phyloP scores from a whole-genome alignment of 2,797 vertebrate genomes.

The Dicrostonyx torquatus region DNA sequence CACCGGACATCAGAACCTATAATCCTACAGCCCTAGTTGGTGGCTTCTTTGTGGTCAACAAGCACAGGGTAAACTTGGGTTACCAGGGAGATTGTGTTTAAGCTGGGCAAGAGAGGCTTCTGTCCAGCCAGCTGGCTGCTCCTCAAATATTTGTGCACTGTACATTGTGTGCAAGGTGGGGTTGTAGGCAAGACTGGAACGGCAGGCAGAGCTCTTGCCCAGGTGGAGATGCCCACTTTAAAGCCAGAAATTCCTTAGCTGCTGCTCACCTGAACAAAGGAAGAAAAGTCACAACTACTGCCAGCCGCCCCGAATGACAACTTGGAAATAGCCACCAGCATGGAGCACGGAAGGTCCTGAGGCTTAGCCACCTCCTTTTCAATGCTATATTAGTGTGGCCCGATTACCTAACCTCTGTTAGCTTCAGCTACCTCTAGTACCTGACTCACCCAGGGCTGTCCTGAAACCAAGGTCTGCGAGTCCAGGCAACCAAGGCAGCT shows the following conservation, averaged over 20 bases:
- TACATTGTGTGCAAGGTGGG: background rate
- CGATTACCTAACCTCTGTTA: background rate
- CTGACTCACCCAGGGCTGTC: background rate
- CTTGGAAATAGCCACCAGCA: background rate
- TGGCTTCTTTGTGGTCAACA: background rate
- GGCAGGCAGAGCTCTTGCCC: background rate
- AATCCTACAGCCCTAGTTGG: accelerated
- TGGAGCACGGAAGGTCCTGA: background rate
- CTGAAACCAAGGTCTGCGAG: background rate
- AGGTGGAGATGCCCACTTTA: background rate
- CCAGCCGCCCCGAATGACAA: background rate
- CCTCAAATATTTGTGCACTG: slow-evolving; percentile 46
- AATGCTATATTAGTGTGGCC: background rate
- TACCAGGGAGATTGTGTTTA: background rate
- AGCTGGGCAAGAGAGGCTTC: background rate
- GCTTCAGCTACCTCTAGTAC: background rate
- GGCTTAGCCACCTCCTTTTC: background rate
- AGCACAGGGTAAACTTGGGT: slow-evolving; percentile 36
- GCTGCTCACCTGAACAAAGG: too few species aligned
- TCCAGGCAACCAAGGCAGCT: background rate
- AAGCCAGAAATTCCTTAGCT: background rate
- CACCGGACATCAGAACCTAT: background rate
- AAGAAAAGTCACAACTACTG: accelerated
- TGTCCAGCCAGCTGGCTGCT: background rate
- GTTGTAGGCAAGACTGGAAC: background rate